Evolutionary conservation across 2,888 invertebrate genomes (phyloP), one percentile per base, ranked within the genome.

Genomic region (Shargacucullia verbasci): DNA sequence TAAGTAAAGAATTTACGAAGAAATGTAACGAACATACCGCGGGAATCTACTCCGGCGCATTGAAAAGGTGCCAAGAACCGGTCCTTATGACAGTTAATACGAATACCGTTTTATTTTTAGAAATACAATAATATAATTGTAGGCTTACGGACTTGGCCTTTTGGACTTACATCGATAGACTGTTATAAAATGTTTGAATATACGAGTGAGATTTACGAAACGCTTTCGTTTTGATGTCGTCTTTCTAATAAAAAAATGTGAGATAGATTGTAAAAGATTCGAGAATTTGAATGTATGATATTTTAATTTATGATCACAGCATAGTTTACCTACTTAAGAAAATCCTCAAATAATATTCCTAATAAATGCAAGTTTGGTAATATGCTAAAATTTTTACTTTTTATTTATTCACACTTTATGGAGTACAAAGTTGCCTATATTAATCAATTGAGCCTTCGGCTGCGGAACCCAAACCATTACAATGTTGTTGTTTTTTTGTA

Each of bases 41-140:
- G 71, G 70, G 73, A 74, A 66, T 72, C 66, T 69, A 77, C 75
- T 60, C 78, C 66, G 64, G 66, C 74, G 73, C 74, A 75, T 67
- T 76, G 76, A 66, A 72, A 80, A 84, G 82, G 82, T 82, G 81
- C 76, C 73, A 71, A 62, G 55, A 72, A 85, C 86, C 84, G 76
- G 85, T 85, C 75, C 75, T 71, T 69, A 77, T 78, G 81, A 82
- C 83, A 80, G 78, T 81, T 78, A 77, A 82, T 83, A 82, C 81
- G 76, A 80, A 80, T 78, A 79, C 74, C 80, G 76, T 79, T 79
- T 82, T 78, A 80, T 79, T 80, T 82, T 78, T 76, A 80, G 75
- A 75, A 77, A 75, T 63, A 76, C 70, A 73, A 73, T 79, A 73
- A 72, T 72, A 70, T 75, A 67, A 75, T 77, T 66, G 70, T 75